These are phyloP conservation scores for Pilophorus perplexus DNA, from an alignment of 2,888 invertebrate genomes.

Conservation along the genomic window DNA sequence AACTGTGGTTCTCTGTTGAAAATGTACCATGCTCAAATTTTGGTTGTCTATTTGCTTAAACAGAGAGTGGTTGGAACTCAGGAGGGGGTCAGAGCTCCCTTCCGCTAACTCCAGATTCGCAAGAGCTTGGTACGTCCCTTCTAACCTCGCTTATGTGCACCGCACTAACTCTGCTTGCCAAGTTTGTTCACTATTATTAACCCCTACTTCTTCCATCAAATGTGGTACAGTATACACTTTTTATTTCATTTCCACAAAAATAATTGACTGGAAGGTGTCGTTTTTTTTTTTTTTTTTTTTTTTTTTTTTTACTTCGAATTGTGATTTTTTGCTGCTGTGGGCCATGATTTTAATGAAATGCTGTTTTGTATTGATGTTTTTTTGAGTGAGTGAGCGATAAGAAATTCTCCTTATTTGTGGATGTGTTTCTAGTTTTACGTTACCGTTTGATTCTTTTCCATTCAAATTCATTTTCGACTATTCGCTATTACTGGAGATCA, in stretches of 20 bases:
- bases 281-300: neutral
- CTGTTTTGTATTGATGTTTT: too few relatives aligned
- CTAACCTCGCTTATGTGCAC: conserved; percentile 35
- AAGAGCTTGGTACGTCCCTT: conserved; percentile 45
- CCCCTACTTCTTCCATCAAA: conserved; percentile 13
- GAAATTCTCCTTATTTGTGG: too few relatives aligned
- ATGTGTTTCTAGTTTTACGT: too few relatives aligned
- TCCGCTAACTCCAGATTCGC: conserved; percentile 44
- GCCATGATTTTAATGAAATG: too few relatives aligned
- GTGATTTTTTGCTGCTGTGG: too few relatives aligned
- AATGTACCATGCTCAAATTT: conserved; percentile 13
- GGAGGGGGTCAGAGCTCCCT: conserved; percentile 43
- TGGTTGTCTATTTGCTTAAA: conserved; percentile 36
- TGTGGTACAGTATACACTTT: conserved; percentile 22
- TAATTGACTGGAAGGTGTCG: neutral
- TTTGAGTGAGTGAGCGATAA: too few relatives aligned
- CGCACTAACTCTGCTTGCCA: conserved; percentile 32
- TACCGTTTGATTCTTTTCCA: too few relatives aligned
- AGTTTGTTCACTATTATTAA: conserved; percentile 33
- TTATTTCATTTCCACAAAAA: too few relatives aligned
- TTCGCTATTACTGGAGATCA: too few relatives aligned
- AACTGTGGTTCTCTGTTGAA: too few relatives aligned
- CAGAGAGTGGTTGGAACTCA: conserved; percentile 42
- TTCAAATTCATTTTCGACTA: too few relatives aligned
- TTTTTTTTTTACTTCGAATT: neutral